Base-by-base conservation (phyloP, 1,140 invertebrate genomes). In the Atta colombica region DNA sequence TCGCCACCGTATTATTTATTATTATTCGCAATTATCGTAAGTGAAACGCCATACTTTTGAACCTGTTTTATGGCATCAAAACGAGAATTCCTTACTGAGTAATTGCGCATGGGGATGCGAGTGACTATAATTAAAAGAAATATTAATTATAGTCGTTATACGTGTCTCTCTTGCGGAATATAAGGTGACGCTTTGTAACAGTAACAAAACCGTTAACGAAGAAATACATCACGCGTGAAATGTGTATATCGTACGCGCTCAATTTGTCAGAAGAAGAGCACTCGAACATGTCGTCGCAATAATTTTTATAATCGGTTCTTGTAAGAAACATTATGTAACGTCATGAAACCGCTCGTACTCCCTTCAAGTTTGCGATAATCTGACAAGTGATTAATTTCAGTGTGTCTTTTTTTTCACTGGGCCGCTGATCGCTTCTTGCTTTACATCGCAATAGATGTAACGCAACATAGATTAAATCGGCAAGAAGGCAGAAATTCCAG, bases 1-100 rank as follows among this genome's bases (percentile, higher is more conserved):
- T 75, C 51, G 28, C 61, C 71, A 45, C 16, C 21, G 58, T 68
- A 89, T 87, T 90, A 90, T 90, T 91, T 91, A 88, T 90, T 88
- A 90, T 85, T 77, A 90, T 77, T 88, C 65, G 75, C 77, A 85
- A 90, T 90, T 90, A 88, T 65, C 25, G 71, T 65, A 69, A 71
- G 45, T 66, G 77, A 86, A 78, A 84, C 77, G 45, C 74, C 60
- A 55, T 71, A 75, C 31, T 21, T 14, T 72, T 65, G 71, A 90
- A 91, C 89, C 82, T 86, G 89, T 90, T 90, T 78, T 21, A 12
- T 80, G 72, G 31, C 35, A 63, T n/a, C 39, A 86, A 77, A 86
- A 88, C 28, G 71, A 88, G 61, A 35, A 90, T 81, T 58, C 16
- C 71, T 77, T 53, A 49, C 77, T 58, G 78, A 89, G 63, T 85